phyloP scores from a whole-genome alignment of 2,888 invertebrate species.

The Drymonia ruficornis region DNA sequence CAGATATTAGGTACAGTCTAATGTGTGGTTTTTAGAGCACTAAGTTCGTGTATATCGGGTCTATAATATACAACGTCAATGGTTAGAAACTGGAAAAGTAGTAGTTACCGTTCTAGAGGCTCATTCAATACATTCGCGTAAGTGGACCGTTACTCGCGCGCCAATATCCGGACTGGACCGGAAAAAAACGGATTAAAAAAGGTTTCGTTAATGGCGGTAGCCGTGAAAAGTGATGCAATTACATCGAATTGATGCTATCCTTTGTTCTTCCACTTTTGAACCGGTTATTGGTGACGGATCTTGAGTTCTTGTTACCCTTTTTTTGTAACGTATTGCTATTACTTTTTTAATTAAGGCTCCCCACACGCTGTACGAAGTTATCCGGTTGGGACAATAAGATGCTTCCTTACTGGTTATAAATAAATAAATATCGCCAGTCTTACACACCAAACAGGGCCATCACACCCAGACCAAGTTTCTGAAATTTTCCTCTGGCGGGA shows the following conservation, averaged over 20 bases:
- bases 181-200: conserved; percentile 75
- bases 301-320: conserved; percentile 8
- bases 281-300: conserved; percentile 45
- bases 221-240: conserved; percentile 78
- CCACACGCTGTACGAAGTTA: too few species aligned
- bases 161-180: conserved; percentile 72
- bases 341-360: too few species aligned
- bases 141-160: conserved; percentile 73
- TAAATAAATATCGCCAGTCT: too few species aligned
- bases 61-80: too few species aligned
- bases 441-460: too few species aligned
- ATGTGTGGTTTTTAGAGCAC: too few species aligned
- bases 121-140: conserved; percentile 73
- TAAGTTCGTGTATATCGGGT: too few species aligned
- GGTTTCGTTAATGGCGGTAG: conserved; percentile 70
- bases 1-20: too few species aligned
- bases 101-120: conserved; percentile 68
- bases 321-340: not conserved
- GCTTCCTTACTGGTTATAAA: too few species aligned
- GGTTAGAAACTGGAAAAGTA: conserved; percentile 68
- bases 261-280: conserved; percentile 59
- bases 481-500: too few species aligned
- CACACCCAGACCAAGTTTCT: too few species aligned
- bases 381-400: too few species aligned
- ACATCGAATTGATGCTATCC: conserved; percentile 65